A percentile compares a stretch with the other conserved stretches of the same genome.
phyloP scores from a whole-genome alignment of 2,888 invertebrate species.

The Calameuta pallipes region DNA sequence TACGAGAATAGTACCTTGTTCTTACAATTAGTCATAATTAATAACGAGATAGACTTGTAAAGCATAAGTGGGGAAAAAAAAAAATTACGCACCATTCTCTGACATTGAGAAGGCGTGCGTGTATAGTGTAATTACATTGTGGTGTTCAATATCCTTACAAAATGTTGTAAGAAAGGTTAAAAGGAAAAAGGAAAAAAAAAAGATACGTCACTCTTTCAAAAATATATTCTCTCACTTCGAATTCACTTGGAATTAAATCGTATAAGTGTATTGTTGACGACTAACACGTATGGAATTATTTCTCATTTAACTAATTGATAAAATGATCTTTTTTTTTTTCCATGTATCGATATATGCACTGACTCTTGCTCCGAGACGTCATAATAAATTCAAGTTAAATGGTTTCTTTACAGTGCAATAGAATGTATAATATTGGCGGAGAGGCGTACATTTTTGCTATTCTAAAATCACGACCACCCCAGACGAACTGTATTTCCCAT shows the following conservation, averaged over 20 bases:
- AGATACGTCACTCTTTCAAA: neutral
- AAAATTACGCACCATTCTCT: neutral
- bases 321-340: neutral
- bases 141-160: neutral
- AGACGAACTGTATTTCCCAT: neutral
- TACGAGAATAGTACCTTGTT: conserved; percentile 1
- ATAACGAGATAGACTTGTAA: neutral
- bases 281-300: neutral
- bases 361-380: neutral
- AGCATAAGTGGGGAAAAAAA: neutral
- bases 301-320: neutral
- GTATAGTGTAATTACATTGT: neutral
- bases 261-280: neutral
- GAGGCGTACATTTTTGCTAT: neutral
- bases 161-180: neutral
- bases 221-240: neutral
- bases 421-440: neutral
- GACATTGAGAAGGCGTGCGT: neutral
- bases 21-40: neutral
- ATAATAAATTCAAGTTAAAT: neutral
- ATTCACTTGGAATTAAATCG: neutral
- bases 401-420: neutral
- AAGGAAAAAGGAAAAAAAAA: neutral
- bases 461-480: neutral
- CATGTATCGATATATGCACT: neutral